Percentiles rank a stretch among this genome's conserved stretches.
Conservation (phyloP, 2,888 invertebrate species). For the Ophion ventricosus region DNA sequence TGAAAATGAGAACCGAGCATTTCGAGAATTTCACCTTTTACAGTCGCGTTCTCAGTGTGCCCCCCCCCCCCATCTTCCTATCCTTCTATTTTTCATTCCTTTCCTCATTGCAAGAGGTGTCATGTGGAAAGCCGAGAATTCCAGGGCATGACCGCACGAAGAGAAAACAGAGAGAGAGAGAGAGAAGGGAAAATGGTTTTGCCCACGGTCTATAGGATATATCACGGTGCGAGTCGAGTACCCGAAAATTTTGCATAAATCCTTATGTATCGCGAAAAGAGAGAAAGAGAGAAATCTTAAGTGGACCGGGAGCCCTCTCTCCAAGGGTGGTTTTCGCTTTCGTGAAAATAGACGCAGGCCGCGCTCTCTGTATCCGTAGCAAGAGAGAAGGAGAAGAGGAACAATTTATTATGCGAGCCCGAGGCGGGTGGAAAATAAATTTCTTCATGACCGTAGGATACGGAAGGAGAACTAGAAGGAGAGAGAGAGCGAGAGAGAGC, state of each 20-base stretch:
- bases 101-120: constrained; percentile 27
- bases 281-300: constrained; percentile 51
- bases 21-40: constrained; percentile 51
- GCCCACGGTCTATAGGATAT: constrained; percentile 37
- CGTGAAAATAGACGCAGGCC: constrained; percentile 58
- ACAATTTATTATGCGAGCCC: constrained; percentile 66
- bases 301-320: constrained; percentile 47
- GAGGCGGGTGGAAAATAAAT: constrained; percentile 64
- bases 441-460: constrained; percentile 52
- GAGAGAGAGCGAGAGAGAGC: constrained; percentile 25
- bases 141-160: constrained; percentile 38
- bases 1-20: constrained; percentile 36
- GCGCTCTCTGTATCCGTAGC: constrained; percentile 25
- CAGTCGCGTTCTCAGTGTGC: constrained; percentile 2
- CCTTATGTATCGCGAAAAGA: constrained; percentile 67
- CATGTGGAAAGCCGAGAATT: constrained; percentile 48
- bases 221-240: constrained; percentile 29
- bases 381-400: constrained; percentile 23
- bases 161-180: constrained; percentile 15
- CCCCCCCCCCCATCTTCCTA: background rate
- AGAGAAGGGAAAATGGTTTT: constrained; percentile 39
- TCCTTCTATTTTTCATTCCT: background rate
- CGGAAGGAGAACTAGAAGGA: constrained; percentile 33
- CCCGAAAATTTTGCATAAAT: constrained; percentile 68
- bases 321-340: constrained; percentile 48